Base-by-base conservation (phyloP, 2,797 vertebrate genomes). In the Typhlichthys subterraneus region DNA sequence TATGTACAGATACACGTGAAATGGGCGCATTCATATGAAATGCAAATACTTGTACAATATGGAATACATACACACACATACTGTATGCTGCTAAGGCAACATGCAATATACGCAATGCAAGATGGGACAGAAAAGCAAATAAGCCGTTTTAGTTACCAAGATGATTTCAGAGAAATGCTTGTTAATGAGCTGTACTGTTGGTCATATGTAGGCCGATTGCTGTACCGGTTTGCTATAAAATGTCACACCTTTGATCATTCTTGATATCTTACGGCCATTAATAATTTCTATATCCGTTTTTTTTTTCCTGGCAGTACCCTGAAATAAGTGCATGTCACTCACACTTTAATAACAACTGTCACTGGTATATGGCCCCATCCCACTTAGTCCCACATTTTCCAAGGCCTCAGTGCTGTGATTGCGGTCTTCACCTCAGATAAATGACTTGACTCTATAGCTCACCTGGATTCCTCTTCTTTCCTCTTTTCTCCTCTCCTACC, bases 391-490 rank as follows among this genome's bases (percentile, higher is more conserved):
- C 29, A 17, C 38, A 50, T 69, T 75, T 73, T 58, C 47, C 53
- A 66, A 49, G 52, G 65, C 59, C 65, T 51, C 72, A 52, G 48
- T 73, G 51, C 14, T 33, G 8, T 68, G 76, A 81, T 77, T 82
- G 72, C 51, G 6, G 61, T 71, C 74, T 61, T 77, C 67, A 61
- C 66, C 78, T 71, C 38, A 23, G 51, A 77, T 54, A 58, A 75
- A 67, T 65, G 62, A 77, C 80, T 78, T 80, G 70, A 85, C 76
- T 69, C 65, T 0, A 2, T 42, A 10, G 11, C 54, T 73, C 68
- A 65, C 53, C 54, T 70, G 65, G 75, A 80, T 72, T 74, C 15
- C 48, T 14, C 14, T 14, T 45, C 57, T 33, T 47, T 9, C 13
- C 59, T 57, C 64, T 71, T 57, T 63, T 70, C 73, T 62, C 66